These are phyloP conservation scores for Eutrigla gurnardus DNA, from an alignment of 2,797 vertebrate species.

Conservation along the genomic window DNA sequence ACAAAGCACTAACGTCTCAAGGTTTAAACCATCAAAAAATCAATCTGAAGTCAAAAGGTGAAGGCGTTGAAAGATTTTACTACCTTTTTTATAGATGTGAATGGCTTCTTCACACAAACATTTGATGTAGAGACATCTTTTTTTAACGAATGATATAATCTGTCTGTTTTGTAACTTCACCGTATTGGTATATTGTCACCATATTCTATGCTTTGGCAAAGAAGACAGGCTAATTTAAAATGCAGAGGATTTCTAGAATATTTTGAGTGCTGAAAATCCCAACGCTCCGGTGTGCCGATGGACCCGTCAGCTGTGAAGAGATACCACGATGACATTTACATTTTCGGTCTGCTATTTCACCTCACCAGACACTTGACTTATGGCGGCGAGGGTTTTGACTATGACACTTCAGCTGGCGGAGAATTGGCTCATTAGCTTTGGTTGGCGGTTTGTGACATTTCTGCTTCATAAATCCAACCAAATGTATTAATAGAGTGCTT, in stretches of 20 bases:
- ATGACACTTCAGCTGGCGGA: constrained; percentile 60
- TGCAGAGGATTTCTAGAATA: constrained; percentile 43
- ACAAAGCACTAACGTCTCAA: neutral
- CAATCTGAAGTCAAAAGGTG: constrained; percentile 6
- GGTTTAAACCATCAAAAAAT: neutral
- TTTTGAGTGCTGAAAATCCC: constrained; percentile 43
- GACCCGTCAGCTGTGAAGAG: constrained; percentile 67
- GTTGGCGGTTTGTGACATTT: constrained; percentile 61
- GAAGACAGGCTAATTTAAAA: constrained; percentile 36
- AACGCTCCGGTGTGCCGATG: constrained; percentile 44
- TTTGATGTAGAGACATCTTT: constrained; percentile 7
- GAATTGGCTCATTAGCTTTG: constrained; percentile 70
- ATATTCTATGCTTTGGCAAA: constrained; percentile 54
- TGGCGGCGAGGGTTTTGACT: constrained; percentile 25
- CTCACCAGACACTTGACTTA: constrained; percentile 66
- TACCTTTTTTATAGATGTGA: neutral
- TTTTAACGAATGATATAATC: constrained; percentile 29
- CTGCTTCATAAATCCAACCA: constrained; percentile 54
- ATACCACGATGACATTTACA: constrained; percentile 69
- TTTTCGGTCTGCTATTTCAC: constrained; percentile 62
- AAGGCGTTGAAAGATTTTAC: neutral
- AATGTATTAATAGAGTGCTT: constrained; percentile 59
- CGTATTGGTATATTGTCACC: constrained; percentile 43
- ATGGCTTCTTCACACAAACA: constrained; percentile 1
- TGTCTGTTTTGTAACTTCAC: constrained; percentile 19